Conservation (phyloP, 2,113 vertebrate species). For the Campylomormyrus tamandua region DNA sequence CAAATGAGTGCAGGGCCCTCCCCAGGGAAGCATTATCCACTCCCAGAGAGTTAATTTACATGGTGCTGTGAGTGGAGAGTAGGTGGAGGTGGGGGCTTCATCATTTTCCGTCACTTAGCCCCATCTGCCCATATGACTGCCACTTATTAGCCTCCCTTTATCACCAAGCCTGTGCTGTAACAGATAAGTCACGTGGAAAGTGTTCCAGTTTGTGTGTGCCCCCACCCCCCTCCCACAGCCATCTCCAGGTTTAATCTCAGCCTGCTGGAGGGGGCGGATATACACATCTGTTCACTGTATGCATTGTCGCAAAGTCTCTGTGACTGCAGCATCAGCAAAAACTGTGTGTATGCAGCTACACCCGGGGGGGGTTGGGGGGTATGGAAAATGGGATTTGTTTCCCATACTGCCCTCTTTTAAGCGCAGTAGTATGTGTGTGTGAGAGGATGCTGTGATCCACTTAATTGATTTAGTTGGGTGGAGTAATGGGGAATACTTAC, state of each 20-base stretch:
- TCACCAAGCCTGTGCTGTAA: neutral
- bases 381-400: neutral
- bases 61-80: neutral
- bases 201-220: neutral
- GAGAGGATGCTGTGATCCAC: neutral
- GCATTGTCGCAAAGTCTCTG: constrained; percentile 11
- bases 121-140: neutral
- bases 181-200: neutral
- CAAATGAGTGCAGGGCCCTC: neutral
- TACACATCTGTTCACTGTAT: constrained; percentile 23
- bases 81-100: neutral
- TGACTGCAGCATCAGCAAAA: constrained; percentile 29
- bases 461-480: constrained; percentile 1
- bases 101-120: neutral
- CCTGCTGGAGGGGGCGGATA: constrained; percentile 8
- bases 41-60: neutral
- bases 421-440: no score
- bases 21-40: neutral
- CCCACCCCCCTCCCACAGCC: neutral
- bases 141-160: neutral
- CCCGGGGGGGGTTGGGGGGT: neutral
- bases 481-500: neutral
- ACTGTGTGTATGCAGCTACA: neutral
- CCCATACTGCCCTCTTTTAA: neutral
- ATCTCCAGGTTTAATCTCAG: neutral